A percentile compares a stretch with the other conserved stretches of the same genome.
These are phyloP conservation scores for Drosophila subsilvestris DNA, from an alignment of 2,888 invertebrate genomes.

Conservation along the genomic window DNA sequence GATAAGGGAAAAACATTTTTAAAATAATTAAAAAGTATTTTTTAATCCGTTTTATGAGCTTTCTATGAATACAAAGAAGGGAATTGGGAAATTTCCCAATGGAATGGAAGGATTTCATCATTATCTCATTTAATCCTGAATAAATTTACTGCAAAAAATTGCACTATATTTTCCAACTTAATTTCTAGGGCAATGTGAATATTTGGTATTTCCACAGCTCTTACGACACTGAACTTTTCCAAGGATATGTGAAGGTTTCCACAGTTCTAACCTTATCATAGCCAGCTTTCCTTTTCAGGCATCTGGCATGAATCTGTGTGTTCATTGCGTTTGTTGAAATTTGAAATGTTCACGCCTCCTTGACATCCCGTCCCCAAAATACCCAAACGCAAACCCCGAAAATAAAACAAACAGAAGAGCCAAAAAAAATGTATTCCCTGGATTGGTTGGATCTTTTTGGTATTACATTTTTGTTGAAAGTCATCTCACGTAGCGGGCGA, in stretches of 20 bases:
- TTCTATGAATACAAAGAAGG: too few species aligned
- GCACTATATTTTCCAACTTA: too few species aligned
- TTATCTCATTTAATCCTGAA: too few species aligned
- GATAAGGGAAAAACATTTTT: background rate
- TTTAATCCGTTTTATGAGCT: background rate
- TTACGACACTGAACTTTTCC: too few species aligned
- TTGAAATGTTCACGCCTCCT: conserved; percentile 37
- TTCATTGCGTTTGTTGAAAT: conserved; percentile 13
- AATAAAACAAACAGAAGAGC: conserved; percentile 29
- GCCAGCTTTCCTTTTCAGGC: background rate
- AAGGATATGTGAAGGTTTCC: background rate
- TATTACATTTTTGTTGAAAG: conserved; percentile 60
- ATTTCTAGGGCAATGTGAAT: too few species aligned
- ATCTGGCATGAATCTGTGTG: background rate
- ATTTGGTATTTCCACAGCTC: too few species aligned
- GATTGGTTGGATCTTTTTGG: conserved; percentile 27
- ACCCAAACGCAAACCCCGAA: conserved; percentile 2
- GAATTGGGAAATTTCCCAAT: too few species aligned
- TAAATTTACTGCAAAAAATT: too few species aligned
- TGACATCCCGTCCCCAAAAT: background rate
- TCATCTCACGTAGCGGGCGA: conserved; percentile 79
- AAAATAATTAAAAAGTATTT: background rate
- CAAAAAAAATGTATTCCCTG: background rate
- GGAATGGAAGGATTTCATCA: too few species aligned
- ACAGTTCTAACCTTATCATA: background rate